phyloP scores from a whole-genome alignment of 2,888 invertebrate genomes.

The Latrodectus hesperus region DNA sequence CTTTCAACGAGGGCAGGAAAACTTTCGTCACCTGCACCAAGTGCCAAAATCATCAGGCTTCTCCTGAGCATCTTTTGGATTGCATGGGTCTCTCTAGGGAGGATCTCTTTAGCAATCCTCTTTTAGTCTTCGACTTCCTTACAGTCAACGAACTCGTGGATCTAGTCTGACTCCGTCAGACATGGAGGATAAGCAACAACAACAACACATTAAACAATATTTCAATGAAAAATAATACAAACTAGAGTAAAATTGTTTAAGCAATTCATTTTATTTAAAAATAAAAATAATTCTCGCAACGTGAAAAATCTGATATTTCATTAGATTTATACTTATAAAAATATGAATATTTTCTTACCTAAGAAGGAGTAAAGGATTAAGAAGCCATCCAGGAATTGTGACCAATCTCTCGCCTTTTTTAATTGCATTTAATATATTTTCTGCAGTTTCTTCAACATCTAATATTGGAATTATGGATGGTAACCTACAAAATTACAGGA shows the following conservation, averaged over 20 bases:
- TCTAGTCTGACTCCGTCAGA: no score
- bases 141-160: no score
- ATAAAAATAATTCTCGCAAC: not conserved
- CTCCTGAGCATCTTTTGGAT: no score
- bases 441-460: conserved; percentile 38
- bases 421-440: conserved; percentile 39
- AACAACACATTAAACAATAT: no score
- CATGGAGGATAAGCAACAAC: no score
- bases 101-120: no score
- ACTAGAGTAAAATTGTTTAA: not conserved
- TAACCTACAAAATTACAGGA: conserved; percentile 7
- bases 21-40: no score
- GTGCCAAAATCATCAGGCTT: no score
- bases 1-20: no score
- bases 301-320: not conserved
- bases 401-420: conserved; percentile 39
- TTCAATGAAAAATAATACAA: not conserved
- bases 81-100: no score
- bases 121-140: no score
- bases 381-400: conserved; percentile 31
- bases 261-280: not conserved
- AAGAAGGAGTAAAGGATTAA: conserved; percentile 17
- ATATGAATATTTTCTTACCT: conserved; percentile 17
- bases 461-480: conserved; percentile 53
- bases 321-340: not conserved